Base-by-base conservation (phyloP, 2,797 vertebrate species). In the Lepus townsendii region DNA sequence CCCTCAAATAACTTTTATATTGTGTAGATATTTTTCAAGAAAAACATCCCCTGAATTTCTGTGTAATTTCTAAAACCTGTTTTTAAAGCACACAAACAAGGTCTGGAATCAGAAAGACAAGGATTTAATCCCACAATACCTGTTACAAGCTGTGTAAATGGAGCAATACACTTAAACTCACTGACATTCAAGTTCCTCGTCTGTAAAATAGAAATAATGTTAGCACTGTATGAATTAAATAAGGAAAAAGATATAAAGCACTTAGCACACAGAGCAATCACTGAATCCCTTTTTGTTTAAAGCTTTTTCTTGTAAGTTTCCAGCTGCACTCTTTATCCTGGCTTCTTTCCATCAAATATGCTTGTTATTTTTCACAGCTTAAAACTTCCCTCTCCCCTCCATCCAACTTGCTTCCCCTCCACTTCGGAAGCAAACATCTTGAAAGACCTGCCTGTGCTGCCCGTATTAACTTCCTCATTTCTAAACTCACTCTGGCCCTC, bases 281-380 rank as follows among this genome's bases (percentile, higher is more conserved):
- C 90, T 78, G 57, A 77, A 83, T 82, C 54, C 4, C 9, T 85
- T 83, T 65, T 65, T 35, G 30, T 2, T 60, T 47, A 62, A 50
- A 13, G 3, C 32, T 68, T 83, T 86, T 20, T 79, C 54, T 71
- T 30, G 1, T 66, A 47, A 69, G 26, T 66, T 86, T 86, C 35
- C 22, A 83, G 3, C 5, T 90, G 22, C 0, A 42, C n/a, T 57
- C 35, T 76, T 57, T 72, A 66, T 52, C 17, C 26, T 35, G 69
- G 19, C 62, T 80, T 80, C 79, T 92, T 76, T 86, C 27, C 63
- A 76, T 60, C 35, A 68, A 30, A 83, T 77, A 66, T 52, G 12
- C 14, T 79, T 77, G 30, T 69, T 94, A 85, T 71, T 76, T 87
- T 87, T 92, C 71, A 86, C 63, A 62, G 30, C 63, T 92, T 83